These are phyloP conservation scores for Beris chalybata DNA, from an alignment of 2,888 invertebrate genomes.

Conservation along the genomic window DNA sequence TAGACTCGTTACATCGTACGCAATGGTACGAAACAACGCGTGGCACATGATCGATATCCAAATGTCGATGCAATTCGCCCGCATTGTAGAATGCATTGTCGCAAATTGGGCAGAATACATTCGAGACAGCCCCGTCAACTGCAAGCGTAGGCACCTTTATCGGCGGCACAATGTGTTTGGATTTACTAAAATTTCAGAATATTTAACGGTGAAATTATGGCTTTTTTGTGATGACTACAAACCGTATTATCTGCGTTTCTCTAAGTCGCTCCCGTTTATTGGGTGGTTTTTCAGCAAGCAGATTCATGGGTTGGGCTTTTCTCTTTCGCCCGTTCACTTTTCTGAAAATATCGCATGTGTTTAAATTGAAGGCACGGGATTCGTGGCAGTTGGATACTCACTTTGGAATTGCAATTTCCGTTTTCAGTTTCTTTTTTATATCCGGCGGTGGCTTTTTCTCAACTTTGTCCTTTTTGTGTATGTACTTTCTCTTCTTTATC, in stretches of 20 bases:
- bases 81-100: conserved; percentile 43
- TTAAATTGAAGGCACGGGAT: neutral
- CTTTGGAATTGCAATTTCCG: conserved; percentile 3
- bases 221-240: neutral
- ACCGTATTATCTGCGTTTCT: conserved; percentile 10
- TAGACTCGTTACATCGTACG: conserved; percentile 58
- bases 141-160: neutral
- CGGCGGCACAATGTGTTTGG: neutral
- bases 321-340: conserved; percentile 9
- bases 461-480: conserved; percentile 25
- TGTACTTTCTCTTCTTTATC: conserved; percentile 12
- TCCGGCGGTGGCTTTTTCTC: conserved; percentile 16
- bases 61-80: conserved; percentile 46
- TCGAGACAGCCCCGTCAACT: conserved; percentile 26
- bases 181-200: conserved; percentile 7
- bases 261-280: conserved; percentile 24
- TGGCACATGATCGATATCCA: conserved; percentile 47
- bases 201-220: neutral
- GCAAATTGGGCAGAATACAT: conserved; percentile 48
- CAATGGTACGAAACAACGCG: conserved; percentile 54
- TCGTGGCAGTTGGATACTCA: too few relatives aligned
- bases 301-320: conserved; percentile 11
- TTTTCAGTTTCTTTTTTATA: conserved; percentile 37
- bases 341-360: neutral
- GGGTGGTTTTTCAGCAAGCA: conserved; percentile 25